Conservation (phyloP, 2,888 invertebrate species). For the Escarpia spicata region DNA sequence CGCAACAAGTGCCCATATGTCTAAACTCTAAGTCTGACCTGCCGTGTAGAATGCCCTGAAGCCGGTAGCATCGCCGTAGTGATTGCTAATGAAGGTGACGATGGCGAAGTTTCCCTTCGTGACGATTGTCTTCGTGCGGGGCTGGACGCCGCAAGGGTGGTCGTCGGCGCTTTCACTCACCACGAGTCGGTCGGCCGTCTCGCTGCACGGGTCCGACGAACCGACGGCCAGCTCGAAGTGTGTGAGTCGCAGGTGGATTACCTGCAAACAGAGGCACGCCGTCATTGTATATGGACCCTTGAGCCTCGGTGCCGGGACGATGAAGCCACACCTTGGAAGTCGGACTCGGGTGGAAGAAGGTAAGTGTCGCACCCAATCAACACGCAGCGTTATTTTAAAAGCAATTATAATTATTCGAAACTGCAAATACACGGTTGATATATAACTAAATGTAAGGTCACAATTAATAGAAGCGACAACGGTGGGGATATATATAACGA, state of each 20-base stretch:
- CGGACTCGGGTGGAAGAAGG: too few species aligned
- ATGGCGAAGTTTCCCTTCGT: constrained; percentile 50
- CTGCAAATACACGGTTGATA: too few species aligned
- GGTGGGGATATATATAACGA: too few species aligned
- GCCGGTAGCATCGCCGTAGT: constrained; percentile 54
- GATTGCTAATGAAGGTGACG: constrained; percentile 52
- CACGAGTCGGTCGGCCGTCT: constrained; percentile 49
- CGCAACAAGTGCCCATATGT: not conserved
- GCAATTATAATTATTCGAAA: too few species aligned
- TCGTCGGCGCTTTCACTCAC: constrained; percentile 47
- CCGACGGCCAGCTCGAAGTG: constrained; percentile 56
- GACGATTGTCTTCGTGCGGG: constrained; percentile 49
- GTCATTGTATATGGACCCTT: too few species aligned
- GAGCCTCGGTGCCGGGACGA: too few species aligned
- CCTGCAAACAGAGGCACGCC: constrained; percentile 42
- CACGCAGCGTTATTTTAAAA: too few species aligned
- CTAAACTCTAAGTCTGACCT: constrained; percentile 45
- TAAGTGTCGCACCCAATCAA: too few species aligned
- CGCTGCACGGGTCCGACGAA: constrained; percentile 47
- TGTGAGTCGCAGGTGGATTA: constrained; percentile 51
- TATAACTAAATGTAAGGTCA: too few species aligned
- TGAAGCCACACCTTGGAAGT: too few species aligned
- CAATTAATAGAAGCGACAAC: too few species aligned
- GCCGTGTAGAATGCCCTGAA: constrained; percentile 55
- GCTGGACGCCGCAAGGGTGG: constrained; percentile 47